Percentiles rank a stretch among this genome's conserved stretches.
These are phyloP conservation scores for Pachydiplax longipennis DNA, from an alignment of 2,888 invertebrate genomes.

Conservation along the genomic window DNA sequence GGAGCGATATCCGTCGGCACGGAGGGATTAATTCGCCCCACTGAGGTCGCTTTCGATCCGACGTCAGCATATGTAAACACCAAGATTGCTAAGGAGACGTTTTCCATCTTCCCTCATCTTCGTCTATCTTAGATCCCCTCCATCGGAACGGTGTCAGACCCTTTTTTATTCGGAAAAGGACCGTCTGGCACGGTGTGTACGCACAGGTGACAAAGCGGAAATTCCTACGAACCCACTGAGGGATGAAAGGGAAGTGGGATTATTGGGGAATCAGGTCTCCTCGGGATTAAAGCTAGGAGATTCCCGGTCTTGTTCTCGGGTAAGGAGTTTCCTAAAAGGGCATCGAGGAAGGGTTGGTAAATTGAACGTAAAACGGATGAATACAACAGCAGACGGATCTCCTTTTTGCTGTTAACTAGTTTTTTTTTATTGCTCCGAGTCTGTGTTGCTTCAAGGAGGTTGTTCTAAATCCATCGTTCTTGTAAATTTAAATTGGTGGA, in stretches of 20 bases:
- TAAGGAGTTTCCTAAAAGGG: neutral
- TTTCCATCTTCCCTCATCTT: too few relatives aligned
- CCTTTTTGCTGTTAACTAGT: neutral
- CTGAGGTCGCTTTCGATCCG: too few relatives aligned
- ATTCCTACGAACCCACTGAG: neutral
- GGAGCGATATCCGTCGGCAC: too few relatives aligned
- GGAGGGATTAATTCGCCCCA: too few relatives aligned
- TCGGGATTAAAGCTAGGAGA: neutral
- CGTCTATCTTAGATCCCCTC: too few relatives aligned
- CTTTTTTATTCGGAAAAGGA: neutral
- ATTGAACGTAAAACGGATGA: neutral
- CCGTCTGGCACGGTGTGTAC: neutral
- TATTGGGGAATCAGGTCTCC: neutral
- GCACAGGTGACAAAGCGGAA: neutral
- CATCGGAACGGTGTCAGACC: neutral
- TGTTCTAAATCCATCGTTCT: neutral
- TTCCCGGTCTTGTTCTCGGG: neutral
- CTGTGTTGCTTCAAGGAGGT: neutral
- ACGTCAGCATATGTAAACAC: too few relatives aligned
- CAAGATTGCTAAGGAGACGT: too few relatives aligned
- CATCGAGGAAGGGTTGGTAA: neutral
- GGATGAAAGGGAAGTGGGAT: neutral
- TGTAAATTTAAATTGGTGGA: too few relatives aligned
- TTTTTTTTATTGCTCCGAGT: neutral
- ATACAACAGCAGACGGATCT: neutral